Evolutionary conservation across 2,113 vertebrate genomes (phyloP).

Genomic region (Pyxicephalus adspersus): DNA sequence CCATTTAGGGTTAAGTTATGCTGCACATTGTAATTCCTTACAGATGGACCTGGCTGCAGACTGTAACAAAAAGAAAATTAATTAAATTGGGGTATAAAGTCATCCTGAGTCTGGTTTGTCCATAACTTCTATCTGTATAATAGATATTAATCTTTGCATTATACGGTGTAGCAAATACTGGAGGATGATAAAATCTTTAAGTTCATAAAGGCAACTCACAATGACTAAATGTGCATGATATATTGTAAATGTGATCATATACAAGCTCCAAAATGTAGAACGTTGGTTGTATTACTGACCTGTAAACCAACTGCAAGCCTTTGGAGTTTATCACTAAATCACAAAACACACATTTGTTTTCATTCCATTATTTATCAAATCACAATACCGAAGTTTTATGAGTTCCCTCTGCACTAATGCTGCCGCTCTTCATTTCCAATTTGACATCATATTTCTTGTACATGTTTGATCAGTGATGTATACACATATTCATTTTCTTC

Average conservation of each 20-base stretch:
- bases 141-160: not conserved
- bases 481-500: not conserved
- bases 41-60: too few species aligned
- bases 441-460: not conserved
- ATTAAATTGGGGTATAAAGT: not conserved
- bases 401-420: conserved; percentile 1
- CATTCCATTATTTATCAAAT: conserved; percentile 31
- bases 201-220: conserved; percentile 1
- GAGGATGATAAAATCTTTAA: conserved; percentile 9
- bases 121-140: conserved; percentile 7
- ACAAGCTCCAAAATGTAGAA: conserved; percentile 13
- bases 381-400: conserved; percentile 26
- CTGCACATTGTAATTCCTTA: too few species aligned
- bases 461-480: not conserved
- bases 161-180: not conserved
- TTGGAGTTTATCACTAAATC: conserved; percentile 22
- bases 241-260: conserved; percentile 12
- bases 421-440: conserved; percentile 18
- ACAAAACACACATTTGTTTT: conserved; percentile 13
- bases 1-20: too few species aligned
- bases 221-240: conserved; percentile 11
- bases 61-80: too few species aligned
- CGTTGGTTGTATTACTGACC: conserved; percentile 5
- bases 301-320: conserved; percentile 9
- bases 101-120: not conserved